phyloP scores from a whole-genome alignment of 2,888 invertebrate species.

The Sinodicranocentrus sp. region DNA sequence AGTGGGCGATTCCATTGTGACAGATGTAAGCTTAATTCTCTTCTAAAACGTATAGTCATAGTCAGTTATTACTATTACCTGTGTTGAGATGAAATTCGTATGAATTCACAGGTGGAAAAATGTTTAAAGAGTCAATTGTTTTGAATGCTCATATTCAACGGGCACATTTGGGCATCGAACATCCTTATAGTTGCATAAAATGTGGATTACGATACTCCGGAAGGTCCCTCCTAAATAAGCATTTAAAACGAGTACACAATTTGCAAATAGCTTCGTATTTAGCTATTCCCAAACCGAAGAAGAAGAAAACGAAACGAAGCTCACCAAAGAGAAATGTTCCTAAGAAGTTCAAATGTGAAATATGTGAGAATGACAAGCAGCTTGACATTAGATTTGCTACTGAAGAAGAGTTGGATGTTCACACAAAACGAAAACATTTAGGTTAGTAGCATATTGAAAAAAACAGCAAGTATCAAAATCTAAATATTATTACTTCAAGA shows the following conservation, averaged over 20 bases:
- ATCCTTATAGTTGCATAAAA: conserved; percentile 44
- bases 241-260: conserved; percentile 35
- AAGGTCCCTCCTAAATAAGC: conserved; percentile 34
- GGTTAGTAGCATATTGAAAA: too few species aligned
- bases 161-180: conserved; percentile 24
- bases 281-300: not conserved
- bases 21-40: conserved; percentile 22
- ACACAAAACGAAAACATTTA: conserved; percentile 36
- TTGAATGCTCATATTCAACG: conserved; percentile 45
- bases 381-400: conserved; percentile 34
- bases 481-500: too few species aligned
- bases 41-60: too few species aligned
- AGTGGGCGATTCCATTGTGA: conserved; percentile 12
- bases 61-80: not conserved
- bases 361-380: conserved; percentile 5
- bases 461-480: too few species aligned
- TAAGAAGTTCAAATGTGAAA: conserved; percentile 27
- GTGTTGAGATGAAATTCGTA: not conserved
- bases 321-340: not conserved
- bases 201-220: conserved; percentile 37
- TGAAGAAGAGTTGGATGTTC: conserved; percentile 38
- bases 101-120: conserved; percentile 30
- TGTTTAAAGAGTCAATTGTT: conserved; percentile 41
- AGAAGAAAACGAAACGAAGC: not conserved
- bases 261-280: conserved; percentile 35